These are phyloP conservation scores for Orientallactaga bullata DNA, from an alignment of 2,113 vertebrate genomes.

Conservation along the genomic window DNA sequence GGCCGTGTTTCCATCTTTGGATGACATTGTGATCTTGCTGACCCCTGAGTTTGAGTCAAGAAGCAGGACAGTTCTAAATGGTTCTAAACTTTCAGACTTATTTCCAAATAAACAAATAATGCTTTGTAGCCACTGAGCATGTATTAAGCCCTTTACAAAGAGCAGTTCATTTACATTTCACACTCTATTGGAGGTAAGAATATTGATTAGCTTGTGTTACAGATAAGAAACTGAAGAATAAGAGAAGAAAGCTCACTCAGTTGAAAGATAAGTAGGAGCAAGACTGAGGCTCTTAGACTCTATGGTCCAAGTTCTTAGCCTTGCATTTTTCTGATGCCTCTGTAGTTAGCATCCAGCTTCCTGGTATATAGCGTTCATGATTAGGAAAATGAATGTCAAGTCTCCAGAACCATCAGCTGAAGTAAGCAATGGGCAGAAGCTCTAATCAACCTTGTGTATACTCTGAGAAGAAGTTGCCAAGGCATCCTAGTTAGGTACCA, in stretches of 20 bases:
- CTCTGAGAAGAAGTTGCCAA: neutral
- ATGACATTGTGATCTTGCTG: neutral
- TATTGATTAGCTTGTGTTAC: neutral
- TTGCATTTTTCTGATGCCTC: neutral
- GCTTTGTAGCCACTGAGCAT: neutral
- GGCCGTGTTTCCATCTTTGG: neutral
- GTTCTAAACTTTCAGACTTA: neutral
- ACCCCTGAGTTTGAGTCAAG: neutral
- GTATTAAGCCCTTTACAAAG: neutral
- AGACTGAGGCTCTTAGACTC: neutral
- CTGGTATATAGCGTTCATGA: neutral
- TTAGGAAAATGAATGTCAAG: neutral
- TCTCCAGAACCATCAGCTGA: neutral
- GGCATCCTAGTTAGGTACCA: neutral
- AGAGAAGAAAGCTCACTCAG: neutral
- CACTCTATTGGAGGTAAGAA: fast-evolving
- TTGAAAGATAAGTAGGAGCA: neutral
- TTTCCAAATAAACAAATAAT: neutral
- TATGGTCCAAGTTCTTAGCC: neutral
- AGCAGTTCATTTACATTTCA: neutral
- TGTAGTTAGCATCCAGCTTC: neutral
- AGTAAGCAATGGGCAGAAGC: neutral
- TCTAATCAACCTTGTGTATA: fast-evolving
- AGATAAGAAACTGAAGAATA: neutral
- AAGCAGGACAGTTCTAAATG: neutral